Evolutionary conservation across 1,140 invertebrate genomes (phyloP).

Genomic region (Saccostrea glomerata): DNA sequence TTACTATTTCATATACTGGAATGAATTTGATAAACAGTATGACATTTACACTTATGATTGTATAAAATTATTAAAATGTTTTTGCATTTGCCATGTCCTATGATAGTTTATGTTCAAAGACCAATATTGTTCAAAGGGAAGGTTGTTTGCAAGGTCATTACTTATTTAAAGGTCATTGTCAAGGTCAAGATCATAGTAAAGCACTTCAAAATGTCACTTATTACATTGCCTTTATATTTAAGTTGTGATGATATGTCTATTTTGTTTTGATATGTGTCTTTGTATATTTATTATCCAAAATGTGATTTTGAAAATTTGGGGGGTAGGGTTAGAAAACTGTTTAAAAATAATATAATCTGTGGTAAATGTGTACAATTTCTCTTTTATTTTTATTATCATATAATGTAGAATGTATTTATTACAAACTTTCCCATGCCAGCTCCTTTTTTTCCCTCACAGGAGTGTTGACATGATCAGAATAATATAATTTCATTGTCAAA

Average conservation of each 20-base stretch:
- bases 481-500: background rate
- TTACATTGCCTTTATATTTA: background rate
- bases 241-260: background rate
- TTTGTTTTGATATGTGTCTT: too few relatives aligned
- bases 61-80: background rate
- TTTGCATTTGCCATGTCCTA: background rate
- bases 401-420: conserved; percentile 3
- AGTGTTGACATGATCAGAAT: background rate
- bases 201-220: background rate
- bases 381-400: conserved; percentile 4
- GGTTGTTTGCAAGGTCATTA: background rate
- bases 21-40: too few relatives aligned
- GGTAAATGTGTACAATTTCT: background rate
- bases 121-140: too few relatives aligned
- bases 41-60: background rate
- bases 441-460: background rate
- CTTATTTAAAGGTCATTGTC: conserved; percentile 9
- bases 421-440: background rate
- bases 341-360: background rate
- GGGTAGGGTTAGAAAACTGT: conserved; percentile 23
- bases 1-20: too few relatives aligned
- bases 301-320: conserved; percentile 11
- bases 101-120: background rate
- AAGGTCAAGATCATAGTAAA: conserved; percentile 14
- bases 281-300: background rate